Evolutionary conservation across 1,140 invertebrate species (phyloP).

Genomic region (Cyrtorhinus lividipennis): DNA sequence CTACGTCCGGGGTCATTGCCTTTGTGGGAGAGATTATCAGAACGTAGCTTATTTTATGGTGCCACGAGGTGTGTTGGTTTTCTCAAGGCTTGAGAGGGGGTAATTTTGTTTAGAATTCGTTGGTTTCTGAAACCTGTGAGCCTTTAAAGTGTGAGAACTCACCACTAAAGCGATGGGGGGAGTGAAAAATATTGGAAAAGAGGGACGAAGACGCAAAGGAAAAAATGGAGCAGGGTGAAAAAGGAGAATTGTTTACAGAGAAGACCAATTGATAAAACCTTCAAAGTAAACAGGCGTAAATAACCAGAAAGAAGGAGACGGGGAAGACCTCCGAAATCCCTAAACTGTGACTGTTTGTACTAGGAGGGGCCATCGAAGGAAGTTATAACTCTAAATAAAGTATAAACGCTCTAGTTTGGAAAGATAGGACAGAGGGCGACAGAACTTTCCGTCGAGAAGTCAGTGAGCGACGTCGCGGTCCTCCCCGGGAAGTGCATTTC

Average conservation of each 20-base stretch:
- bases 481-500: neutral
- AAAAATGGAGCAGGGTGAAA: neutral
- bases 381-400: slow-evolving; percentile 10
- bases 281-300: slow-evolving; percentile 7
- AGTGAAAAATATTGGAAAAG: neutral
- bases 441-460: neutral
- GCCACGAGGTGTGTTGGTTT: too few relatives aligned
- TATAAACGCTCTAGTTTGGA: neutral
- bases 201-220: neutral
- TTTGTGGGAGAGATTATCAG: too few relatives aligned
- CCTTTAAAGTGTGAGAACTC: too few relatives aligned
- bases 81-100: too few relatives aligned
- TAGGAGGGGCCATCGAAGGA: slow-evolving; percentile 2
- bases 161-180: too few relatives aligned
- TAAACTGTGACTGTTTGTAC: slow-evolving; percentile 5
- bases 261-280: slow-evolving; percentile 8
- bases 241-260: neutral
- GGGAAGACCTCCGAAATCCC: neutral
- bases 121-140: too few relatives aligned
- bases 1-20: too few relatives aligned
- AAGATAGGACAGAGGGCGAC: neutral
- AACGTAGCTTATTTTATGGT: too few relatives aligned
- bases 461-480: neutral
- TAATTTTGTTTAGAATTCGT: too few relatives aligned
- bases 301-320: neutral